These are phyloP conservation scores for Vipera ursinii DNA, from an alignment of 2,797 vertebrate genomes.

Conservation along the genomic window DNA sequence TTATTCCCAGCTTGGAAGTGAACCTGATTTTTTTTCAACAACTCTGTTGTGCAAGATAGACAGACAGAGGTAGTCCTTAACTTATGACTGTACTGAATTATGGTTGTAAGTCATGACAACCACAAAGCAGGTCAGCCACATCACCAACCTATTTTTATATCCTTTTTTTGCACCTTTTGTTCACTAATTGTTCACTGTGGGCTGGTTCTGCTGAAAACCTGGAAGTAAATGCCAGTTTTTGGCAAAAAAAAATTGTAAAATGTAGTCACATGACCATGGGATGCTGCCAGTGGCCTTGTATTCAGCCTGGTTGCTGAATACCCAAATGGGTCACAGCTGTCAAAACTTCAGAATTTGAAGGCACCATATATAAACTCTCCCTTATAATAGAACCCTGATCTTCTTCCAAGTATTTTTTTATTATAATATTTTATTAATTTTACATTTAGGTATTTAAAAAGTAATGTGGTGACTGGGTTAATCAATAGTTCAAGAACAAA, in stretches of 20 bases:
- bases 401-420: neutral
- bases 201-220: neutral
- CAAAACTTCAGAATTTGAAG: neutral
- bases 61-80: neutral
- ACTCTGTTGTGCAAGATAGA: neutral
- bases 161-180: neutral
- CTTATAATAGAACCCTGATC: neutral
- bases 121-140: neutral
- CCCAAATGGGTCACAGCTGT: neutral
- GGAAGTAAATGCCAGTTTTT: neutral
- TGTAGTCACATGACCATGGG: neutral
- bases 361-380: neutral
- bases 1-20: no score
- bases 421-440: no score
- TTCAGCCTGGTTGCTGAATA: neutral
- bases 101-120: neutral
- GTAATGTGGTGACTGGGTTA: no score
- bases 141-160: neutral
- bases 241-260: neutral
- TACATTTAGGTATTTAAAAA: no score
- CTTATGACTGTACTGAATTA: no score
- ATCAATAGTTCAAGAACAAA: no score
- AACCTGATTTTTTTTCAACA: no score
- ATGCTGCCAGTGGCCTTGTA: neutral
- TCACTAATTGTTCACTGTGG: neutral